These are phyloP conservation scores for Chromoteleia sp. DNA, from an alignment of 2,888 invertebrate species.

Conservation along the genomic window DNA sequence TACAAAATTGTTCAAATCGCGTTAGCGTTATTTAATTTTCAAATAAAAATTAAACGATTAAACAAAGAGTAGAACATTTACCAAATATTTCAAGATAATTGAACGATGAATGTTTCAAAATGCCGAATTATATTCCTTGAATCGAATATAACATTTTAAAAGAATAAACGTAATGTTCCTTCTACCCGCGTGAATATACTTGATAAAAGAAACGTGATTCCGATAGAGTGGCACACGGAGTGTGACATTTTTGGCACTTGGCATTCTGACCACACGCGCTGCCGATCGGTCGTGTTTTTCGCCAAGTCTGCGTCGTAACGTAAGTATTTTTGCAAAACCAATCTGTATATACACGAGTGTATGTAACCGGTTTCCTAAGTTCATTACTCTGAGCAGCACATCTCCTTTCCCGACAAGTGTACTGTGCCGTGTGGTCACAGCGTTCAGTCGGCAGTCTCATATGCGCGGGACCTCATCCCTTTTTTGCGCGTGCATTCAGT, in stretches of 20 bases:
- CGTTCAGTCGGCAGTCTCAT: constrained; percentile 72
- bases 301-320: constrained; percentile 66
- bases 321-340: constrained; percentile 76
- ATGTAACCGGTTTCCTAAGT: constrained; percentile 84
- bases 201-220: too few relatives aligned
- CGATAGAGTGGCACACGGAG: too few relatives aligned
- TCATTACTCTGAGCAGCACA: constrained; percentile 80
- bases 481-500: constrained; percentile 71
- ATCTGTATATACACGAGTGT: constrained; percentile 78
- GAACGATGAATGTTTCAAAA: too few relatives aligned
- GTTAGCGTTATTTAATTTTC: too few relatives aligned
- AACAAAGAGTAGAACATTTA: too few relatives aligned
- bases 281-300: constrained; percentile 56
- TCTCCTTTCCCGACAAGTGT: constrained; percentile 83
- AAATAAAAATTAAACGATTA: too few relatives aligned
- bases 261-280: constrained; percentile 56
- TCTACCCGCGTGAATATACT: too few relatives aligned
- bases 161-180: too few relatives aligned
- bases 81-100: too few relatives aligned
- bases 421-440: constrained; percentile 74
- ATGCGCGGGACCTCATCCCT: constrained; percentile 75
- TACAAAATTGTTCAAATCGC: too few relatives aligned
- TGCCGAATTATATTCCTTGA: too few relatives aligned
- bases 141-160: too few relatives aligned
- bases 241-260: constrained; percentile 50